phyloP scores from a whole-genome alignment of 2,888 invertebrate species.

The Oasisia sp. region DNA sequence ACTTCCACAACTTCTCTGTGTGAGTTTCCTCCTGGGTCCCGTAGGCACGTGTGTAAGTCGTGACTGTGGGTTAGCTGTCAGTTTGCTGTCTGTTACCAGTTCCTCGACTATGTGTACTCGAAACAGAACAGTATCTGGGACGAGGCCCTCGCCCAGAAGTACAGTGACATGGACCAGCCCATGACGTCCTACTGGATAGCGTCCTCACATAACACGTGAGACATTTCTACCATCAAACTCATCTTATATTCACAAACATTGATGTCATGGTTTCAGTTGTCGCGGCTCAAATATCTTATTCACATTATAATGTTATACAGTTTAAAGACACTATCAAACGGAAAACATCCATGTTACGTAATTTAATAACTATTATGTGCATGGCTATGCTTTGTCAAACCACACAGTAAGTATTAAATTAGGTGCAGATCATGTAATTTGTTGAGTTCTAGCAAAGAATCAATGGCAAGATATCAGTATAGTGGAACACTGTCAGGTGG shows the following conservation, averaged over 20 bases:
- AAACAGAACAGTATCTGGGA: conserved; percentile 95
- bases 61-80: too few species aligned
- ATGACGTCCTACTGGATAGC: conserved; percentile 94
- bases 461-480: too few species aligned
- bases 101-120: conserved; percentile 91
- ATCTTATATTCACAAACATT: not conserved
- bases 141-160: conserved; percentile 76
- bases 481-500: too few species aligned
- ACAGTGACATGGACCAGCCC: conserved; percentile 90
- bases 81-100: conserved; percentile 64
- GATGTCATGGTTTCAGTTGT: not conserved
- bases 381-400: not conserved
- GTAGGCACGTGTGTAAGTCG: too few species aligned
- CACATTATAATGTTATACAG: too few species aligned
- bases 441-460: too few species aligned
- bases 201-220: conserved; percentile 95
- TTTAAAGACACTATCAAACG: too few species aligned
- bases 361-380: not conserved
- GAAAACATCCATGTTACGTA: too few species aligned
- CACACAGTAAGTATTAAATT: not conserved
- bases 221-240: conserved; percentile 40
- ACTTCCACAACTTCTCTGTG: too few species aligned
- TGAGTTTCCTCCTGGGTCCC: too few species aligned
- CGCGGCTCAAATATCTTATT: not conserved
- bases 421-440: too few species aligned